Base-by-base conservation (phyloP, 2,797 vertebrate genomes). In the Lerista edwardsae region DNA sequence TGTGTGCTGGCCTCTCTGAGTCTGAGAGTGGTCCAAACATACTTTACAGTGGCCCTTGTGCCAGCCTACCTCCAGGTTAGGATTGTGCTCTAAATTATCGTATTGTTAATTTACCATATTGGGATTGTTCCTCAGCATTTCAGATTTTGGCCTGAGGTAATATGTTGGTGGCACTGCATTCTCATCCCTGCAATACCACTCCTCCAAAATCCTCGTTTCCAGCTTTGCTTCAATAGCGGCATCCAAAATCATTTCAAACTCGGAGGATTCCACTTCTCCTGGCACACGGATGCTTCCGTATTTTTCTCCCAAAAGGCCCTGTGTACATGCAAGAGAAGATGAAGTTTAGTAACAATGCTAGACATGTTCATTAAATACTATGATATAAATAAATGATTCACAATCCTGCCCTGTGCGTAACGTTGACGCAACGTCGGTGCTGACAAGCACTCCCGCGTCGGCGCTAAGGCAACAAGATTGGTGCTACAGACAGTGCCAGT, bases 181-280 rank as follows among this genome's bases (percentile, higher is more conserved):
- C 95, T 99, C 99, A 90, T 99, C 99, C 79, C 99, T 97, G 95
- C 99, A 99, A 94, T 99, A 99, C 98, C 98, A 99, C 93, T 99
- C 98, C 90, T 99, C 99, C 93, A 99, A 94, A 90, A 98, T 91
- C 95, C 96, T 97, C 69, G 98, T 99, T 93, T 99, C 98, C 90
- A 99, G 94, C 85, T 98, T 98, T 1, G 97, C 98, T 93, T 99
- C 98, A 64, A 98, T 77, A 2, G 98, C 98, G 7, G 98, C 98
- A 82, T 99, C 99, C 94, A 99, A 93, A 92, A 99, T 99, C 98
- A 99, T 99, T 96, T 99, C 99, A 82, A 99, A 99, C 95, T 99
- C 98, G 0, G 98, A 97, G 3, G 99, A 98, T 84, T 99, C 99
- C 71, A 99, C 98, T 94, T 99, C 98, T 41, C 99, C 99, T 0